These are phyloP conservation scores for Cenopis cana DNA, from an alignment of 2,888 invertebrate genomes.

Conservation along the genomic window DNA sequence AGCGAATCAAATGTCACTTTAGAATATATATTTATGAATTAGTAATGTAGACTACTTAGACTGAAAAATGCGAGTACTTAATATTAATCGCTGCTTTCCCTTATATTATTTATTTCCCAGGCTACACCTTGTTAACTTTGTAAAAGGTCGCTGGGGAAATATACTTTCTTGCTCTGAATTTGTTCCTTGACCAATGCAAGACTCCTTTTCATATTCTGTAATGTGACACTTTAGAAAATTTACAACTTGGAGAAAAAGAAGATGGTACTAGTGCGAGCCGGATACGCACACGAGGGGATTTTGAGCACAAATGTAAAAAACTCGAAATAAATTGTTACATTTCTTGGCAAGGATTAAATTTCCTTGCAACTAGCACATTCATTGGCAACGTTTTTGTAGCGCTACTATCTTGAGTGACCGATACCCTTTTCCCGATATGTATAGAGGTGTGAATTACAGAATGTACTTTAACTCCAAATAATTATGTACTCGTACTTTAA, in stretches of 20 bases:
- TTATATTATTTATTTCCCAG: constrained; percentile 81
- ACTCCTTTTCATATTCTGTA: constrained; percentile 56
- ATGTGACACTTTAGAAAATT: constrained; percentile 48
- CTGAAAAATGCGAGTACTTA: constrained; percentile 62
- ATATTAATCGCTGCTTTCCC: constrained; percentile 74
- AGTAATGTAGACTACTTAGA: constrained; percentile 44
- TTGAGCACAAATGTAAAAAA: too few relatives aligned
- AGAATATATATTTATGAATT: constrained; percentile 13
- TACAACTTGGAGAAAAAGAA: constrained; percentile 27
- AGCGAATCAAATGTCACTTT: constrained; percentile 20
- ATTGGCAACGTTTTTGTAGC: not conserved
- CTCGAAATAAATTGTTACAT: not conserved
- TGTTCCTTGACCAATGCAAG: constrained; percentile 68
- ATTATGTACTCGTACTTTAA: too few relatives aligned
- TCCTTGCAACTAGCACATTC: not conserved
- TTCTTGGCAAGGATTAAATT: not conserved
- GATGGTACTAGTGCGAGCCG: not conserved
- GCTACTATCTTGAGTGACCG: not conserved
- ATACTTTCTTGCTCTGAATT: constrained; percentile 74
- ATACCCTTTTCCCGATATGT: too few relatives aligned
- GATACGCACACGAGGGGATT: not conserved
- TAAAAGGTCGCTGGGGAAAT: constrained; percentile 81
- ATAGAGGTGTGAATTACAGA: too few relatives aligned
- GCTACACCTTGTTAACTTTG: constrained; percentile 81
- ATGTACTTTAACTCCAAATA: too few relatives aligned